Base-by-base conservation (phyloP, 2,113 vertebrate genomes). In the Dinomys branickii region DNA sequence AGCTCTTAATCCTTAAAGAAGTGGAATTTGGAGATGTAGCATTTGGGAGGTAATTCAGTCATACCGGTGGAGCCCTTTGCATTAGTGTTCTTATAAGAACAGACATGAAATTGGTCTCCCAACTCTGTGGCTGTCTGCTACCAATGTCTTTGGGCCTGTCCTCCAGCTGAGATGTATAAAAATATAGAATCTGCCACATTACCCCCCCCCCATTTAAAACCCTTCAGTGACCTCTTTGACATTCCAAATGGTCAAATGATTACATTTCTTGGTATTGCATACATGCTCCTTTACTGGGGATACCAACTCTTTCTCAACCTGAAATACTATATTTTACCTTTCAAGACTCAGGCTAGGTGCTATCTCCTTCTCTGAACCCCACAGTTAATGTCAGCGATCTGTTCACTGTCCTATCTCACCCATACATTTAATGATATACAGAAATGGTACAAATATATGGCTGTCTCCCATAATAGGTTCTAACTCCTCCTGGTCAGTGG, bases 141-240 rank as follows among this genome's bases (percentile, higher is more conserved):
- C 28, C 4, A n/a, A 75, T 56, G 88, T 86, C 2, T 58, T 71
- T 1, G 78, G 71, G n/a, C 5, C 16, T 47, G 82, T 16, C 44
- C 19, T 87, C 35, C 12, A 67, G 26, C 6, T 33, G 24, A 35
- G 13, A 50, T 4, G 1, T 44, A 24, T 33, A 13, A 85, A 73
- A 94, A 44, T 12, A 52, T 28, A 95, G 85, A 96, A 92, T 44
- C 38, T 86, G 47, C 33, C 80, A 69, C 69, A 59, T n/a, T n/a
- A n/a, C 44, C 13, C n/a, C 30, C 24, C 83, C 65, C 22, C n/a
- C 58, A 35, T 19, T 86, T 73, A 81, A 91, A 87, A 69, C 11
- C 30, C 87, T 59, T 61, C 24, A 56, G 0, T 91, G 44, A 16
- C 38, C 44, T 83, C 59, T 59, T 33, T 61, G n/a, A 73, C 24